Conservation (phyloP, 2,797 vertebrate species). For the Enteromius treurensis region DNA sequence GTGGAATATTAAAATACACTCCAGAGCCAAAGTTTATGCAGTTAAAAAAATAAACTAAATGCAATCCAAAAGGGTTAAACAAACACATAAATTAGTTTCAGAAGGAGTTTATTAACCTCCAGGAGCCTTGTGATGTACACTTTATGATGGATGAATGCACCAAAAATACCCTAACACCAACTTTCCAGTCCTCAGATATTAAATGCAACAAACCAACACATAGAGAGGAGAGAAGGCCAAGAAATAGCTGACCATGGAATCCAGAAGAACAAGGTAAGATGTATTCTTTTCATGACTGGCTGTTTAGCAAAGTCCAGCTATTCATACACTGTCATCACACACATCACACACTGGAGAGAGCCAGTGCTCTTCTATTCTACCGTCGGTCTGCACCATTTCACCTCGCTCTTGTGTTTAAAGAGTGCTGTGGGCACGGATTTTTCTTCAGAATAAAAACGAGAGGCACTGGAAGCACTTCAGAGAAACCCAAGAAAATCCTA, state of each 20-base stretch:
- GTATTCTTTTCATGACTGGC: not conserved
- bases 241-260: conserved; percentile 83
- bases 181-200: conserved; percentile 87
- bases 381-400: not conserved
- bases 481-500: conserved; percentile 34
- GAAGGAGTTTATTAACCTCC: too few species aligned
- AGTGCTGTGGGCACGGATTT: not conserved
- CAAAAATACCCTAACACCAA: too few species aligned
- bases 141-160: too few species aligned
- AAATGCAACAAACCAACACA: conserved; percentile 89
- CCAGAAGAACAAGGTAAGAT: conserved; percentile 77
- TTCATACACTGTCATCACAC: not conserved
- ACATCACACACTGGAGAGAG: conserved; percentile 62
- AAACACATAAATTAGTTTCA: too few species aligned
- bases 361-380: conserved; percentile 39
- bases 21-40: too few species aligned
- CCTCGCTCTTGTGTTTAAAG: conserved; percentile 22
- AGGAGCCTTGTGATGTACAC: too few species aligned
- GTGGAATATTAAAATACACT: too few species aligned
- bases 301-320: not conserved
- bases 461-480: conserved; percentile 36
- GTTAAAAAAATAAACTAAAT: too few species aligned
- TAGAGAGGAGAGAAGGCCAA: conserved; percentile 78
- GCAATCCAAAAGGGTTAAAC: too few species aligned
- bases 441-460: conserved; percentile 27